These are phyloP conservation scores for Thelaira solivaga DNA, from an alignment of 2,888 invertebrate species.

Conservation along the genomic window DNA sequence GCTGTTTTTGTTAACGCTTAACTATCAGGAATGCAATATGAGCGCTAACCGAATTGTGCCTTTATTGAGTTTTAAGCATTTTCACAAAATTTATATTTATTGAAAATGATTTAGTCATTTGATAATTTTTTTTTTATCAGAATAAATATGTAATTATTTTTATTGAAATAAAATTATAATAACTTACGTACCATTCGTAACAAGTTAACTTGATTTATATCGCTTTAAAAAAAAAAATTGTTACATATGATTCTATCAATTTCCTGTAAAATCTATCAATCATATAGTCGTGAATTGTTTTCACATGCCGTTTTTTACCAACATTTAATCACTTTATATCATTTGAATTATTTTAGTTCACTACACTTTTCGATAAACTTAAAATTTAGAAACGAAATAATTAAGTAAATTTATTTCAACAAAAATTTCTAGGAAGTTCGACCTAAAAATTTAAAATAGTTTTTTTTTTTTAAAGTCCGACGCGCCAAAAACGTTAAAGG, in stretches of 20 bases:
- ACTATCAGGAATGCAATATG: too few species aligned
- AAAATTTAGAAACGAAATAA: constrained; percentile 22
- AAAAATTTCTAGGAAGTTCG: constrained; percentile 1
- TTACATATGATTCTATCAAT: constrained; percentile 1
- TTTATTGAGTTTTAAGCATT: too few species aligned
- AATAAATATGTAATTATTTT: too few species aligned
- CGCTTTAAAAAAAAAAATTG: background rate
- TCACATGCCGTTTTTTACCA: background rate
- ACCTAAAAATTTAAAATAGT: constrained; percentile 5
- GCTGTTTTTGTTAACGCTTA: too few species aligned
- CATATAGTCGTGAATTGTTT: constrained; percentile 7
- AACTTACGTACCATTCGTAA: too few species aligned
- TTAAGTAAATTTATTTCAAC: background rate
- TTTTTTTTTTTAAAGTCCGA: constrained; percentile 5
- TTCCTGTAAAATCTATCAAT: background rate
- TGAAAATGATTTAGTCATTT: too few species aligned
- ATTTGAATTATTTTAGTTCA: background rate
- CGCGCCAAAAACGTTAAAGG: constrained; percentile 14
- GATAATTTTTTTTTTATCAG: too few species aligned
- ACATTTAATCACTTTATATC: background rate
- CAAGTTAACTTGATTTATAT: too few species aligned
- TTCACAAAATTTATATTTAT: too few species aligned
- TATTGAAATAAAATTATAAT: too few species aligned
- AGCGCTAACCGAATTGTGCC: too few species aligned
- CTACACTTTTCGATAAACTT: background rate